phyloP scores from a whole-genome alignment of 2,113 vertebrate genomes.

The Prochilodus magdalenae region DNA sequence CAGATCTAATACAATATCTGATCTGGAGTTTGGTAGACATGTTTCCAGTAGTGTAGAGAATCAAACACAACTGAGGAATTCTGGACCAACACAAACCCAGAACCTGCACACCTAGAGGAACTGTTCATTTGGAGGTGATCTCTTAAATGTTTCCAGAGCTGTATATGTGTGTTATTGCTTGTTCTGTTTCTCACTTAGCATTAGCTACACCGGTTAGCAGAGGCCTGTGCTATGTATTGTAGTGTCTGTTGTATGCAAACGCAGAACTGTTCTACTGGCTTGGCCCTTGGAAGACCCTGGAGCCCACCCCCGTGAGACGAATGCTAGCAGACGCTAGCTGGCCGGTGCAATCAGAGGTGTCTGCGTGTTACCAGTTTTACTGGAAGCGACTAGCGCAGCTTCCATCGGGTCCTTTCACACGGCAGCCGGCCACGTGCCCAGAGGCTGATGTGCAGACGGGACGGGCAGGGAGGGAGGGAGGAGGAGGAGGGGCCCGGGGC shows the following conservation, averaged over 20 bases:
- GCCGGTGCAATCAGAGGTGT: not conserved
- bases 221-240: not conserved
- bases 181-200: conserved; percentile 9
- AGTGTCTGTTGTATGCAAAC: not conserved
- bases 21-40: no score
- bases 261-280: not conserved
- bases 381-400: conserved; percentile 11
- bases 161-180: no score
- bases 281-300: conserved; percentile 17
- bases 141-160: no score
- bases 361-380: not conserved
- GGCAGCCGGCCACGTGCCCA: conserved; percentile 25
- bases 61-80: no score
- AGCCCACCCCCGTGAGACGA: not conserved
- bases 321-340: not conserved
- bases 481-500: conserved; percentile 2
- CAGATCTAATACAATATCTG: no score
- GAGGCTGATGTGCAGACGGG: conserved; percentile 29
- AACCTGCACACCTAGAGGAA: no score
- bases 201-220: not conserved
- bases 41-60: no score
- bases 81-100: no score
- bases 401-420: not conserved
- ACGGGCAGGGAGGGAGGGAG: conserved; percentile 13
- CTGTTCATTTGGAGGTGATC: no score